Evolutionary conservation across 2,113 vertebrate genomes (phyloP), one percentile per base, ranked within the genome.

Genomic region (Holacanthus passer): DNA sequence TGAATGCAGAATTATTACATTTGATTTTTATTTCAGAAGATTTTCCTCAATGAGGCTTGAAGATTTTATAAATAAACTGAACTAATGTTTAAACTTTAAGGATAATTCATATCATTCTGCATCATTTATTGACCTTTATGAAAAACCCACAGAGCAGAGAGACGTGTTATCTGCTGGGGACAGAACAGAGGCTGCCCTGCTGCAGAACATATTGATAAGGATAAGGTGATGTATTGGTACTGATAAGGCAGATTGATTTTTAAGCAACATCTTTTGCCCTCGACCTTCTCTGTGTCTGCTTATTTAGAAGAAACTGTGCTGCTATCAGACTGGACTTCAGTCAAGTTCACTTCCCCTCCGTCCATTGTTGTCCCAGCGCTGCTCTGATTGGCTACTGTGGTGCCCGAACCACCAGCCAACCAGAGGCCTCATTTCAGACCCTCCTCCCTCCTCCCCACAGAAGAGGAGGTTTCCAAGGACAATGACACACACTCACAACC

Each of bases 301-400:
- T 35, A 17, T 60, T n/a, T 35, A 32, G 63, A 31, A 0, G 6
- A 7, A 45, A 58, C 5, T 2, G 0, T 5, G 22, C 41, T 52
- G 88, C 77, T 72, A 92, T 94, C 94, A 79, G 77, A 29, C 72
- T 78, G 94, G 80, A 95, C 94, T 95, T 95, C 74, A 91, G 60
- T 78, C 91, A 1, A 20, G 85, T 67, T 55, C 69, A 68, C 16
- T 0, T 47, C 82, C 43, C 43, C 13, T 45, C 63, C 16, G 29
- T 20, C 39, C 52, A 79, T 79, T 83, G 90, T 90, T 86, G 79
- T 66, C 27, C 73, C 73, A 73, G 84, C 71, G 62, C 77, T 27
- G 11, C 35, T 89, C 77, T 9, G 64, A 94, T 88, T 91, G 90
- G 90, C 76, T 60, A 2, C 55, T 14, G 68, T 0, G 14, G 50